Base-by-base conservation (phyloP, 1,140 invertebrate genomes). In the Manduca sexta region DNA sequence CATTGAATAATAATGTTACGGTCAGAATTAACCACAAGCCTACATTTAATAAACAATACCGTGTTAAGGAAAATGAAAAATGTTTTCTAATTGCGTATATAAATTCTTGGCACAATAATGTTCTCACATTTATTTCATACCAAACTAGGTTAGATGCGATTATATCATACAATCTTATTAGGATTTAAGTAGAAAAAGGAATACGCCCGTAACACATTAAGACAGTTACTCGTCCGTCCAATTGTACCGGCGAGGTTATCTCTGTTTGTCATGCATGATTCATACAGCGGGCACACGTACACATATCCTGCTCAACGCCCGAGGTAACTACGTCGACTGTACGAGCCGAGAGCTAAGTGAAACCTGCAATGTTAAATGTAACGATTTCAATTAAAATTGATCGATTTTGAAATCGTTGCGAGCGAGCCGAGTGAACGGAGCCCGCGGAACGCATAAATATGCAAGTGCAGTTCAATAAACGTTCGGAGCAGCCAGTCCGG, bases 211-310 rank as follows among this genome's bases (percentile, higher is more conserved):
- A 12, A 35, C 0, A 14, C 14, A n/a, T 35, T 6, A 35, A 35
- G n/a, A 35, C 14, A n/a, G 12, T 14, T 6, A 35, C 14, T 13
- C 14, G 14, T n/a, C 30, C 8, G 45, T 38, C 54, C 57, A 60
- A 58, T 60, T 38, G 45, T 56, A 46, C 34, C 49, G 43, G 45
- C 48, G 52, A 61, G 42, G 64, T 56, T 64, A 57, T 63, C 49
- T 74, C 39, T 64, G 53, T 68, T 54, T 68, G 56, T 66, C 61
- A 66, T 64, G 54, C 41, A 65, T 78, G 73, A 81, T 62, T 76
- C 73, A 79, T 66, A 42, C 43, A 43, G 5, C 21, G 21, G 14
- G 2, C 26, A 21, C 8, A 42, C 21, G 12, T 26, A 29, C 14
- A 43, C 26, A 14, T 43, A 43, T 43, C 41, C 41, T 31, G 41